Evolutionary conservation across 2,797 vertebrate genomes (phyloP), one percentile per base, ranked within the genome.

Genomic region (Cossypha polioptera): DNA sequence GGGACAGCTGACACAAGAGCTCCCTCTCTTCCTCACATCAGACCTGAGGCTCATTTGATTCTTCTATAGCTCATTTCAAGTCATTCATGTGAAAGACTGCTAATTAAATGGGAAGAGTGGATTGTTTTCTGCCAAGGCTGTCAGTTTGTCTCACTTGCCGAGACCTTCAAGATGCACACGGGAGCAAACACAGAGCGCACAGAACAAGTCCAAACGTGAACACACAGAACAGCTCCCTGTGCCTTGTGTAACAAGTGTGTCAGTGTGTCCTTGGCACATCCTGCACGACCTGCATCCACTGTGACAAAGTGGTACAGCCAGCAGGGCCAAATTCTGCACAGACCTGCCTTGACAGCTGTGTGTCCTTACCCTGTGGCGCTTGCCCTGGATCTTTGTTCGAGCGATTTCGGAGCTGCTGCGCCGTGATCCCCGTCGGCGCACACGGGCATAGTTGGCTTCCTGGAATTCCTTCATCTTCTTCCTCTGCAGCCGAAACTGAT

Each of bases 401-500:
- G 98, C 97, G 0, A 98, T 98, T 73, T 99, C 99, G 0, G 99
- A 99, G 90, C 98, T 98, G 97, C 98, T 99, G 86, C 99, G 98
- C 50, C 99, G 98, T 6, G 99, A 97, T 25, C 98, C 99, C 29
- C 99, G 98, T 42, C 99, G 98, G n/a, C 98, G 98, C 3, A 97
- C 98, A 2, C 98, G 98, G 72, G 84, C 97, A 2, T 94, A 97
- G 92, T 88, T 99, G 94, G 86, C 98, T 95, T 96, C 98, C 95
- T 88, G 98, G 87, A 98, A 97, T 87, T 86, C 98, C 82, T 91
- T 98, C 96, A 97, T 98, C 91, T 99, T 98, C 84, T 99, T 99
- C 78, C 99, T 98, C 94, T 99, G 99, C 35, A 98, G 94, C 65
- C 99, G 99, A 88, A 98, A 99, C 97, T 99, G 99, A 90, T 99